A percentile compares a stretch with the other conserved stretches of the same genome.
Evolutionary conservation across 2,888 invertebrate species (phyloP).

Genomic region (Entomobrya multifasciata): DNA sequence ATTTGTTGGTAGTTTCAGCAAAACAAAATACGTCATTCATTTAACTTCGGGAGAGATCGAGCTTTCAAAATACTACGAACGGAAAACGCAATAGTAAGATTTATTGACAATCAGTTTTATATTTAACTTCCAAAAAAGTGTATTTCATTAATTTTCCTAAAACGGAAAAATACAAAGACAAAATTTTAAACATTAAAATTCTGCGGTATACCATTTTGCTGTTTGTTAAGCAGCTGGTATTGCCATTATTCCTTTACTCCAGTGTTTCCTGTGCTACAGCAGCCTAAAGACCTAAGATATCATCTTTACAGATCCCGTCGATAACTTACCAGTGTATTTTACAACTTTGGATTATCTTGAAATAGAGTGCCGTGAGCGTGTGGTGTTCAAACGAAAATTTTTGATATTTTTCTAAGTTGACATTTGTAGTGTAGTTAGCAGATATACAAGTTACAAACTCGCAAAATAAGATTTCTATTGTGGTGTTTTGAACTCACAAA

Average conservation of each 20-base stretch:
- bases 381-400: constrained; percentile 68
- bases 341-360: constrained; percentile 3
- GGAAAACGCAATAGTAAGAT: constrained; percentile 69
- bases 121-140: constrained; percentile 55
- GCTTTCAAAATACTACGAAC: constrained; percentile 60
- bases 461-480: constrained; percentile 15
- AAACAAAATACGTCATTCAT: constrained; percentile 2
- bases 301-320: neutral
- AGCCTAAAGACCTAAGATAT: constrained; percentile 45
- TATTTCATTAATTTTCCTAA: neutral
- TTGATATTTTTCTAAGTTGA: constrained; percentile 74
- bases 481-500: constrained; percentile 27
- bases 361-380: constrained; percentile 49
- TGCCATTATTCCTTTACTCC: constrained; percentile 26
- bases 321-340: constrained; percentile 24
- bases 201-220: constrained; percentile 21
- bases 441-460: constrained; percentile 34
- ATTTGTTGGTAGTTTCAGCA: neutral
- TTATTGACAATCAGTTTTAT: constrained; percentile 70
- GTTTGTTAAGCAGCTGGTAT: constrained; percentile 29
- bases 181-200: neutral
- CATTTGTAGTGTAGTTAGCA: constrained; percentile 61
- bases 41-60: constrained; percentile 57
- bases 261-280: constrained; percentile 65
- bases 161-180: constrained; percentile 30